Percentiles rank a stretch among this genome's conserved stretches.
Evolutionary conservation across 2,888 invertebrate genomes (phyloP).

Genomic region (Rhimphoctona megacephalus): DNA sequence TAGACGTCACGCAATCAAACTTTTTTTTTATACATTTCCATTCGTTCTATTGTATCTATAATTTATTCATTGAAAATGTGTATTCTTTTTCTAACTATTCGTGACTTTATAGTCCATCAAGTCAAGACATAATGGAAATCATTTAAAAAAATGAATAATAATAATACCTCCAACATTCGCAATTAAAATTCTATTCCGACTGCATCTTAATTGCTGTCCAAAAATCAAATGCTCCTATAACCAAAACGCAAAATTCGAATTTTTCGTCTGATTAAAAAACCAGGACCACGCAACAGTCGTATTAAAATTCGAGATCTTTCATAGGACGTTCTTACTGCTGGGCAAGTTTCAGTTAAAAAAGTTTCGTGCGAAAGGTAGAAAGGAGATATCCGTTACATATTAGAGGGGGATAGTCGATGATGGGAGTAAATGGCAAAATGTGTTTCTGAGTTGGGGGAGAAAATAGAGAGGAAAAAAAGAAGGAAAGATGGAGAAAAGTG

Average conservation of each 20-base stretch:
- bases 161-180: background rate
- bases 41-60: background rate
- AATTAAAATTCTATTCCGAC: background rate
- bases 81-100: background rate
- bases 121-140: background rate
- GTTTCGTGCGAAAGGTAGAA: slow-evolving; percentile 24
- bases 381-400: slow-evolving; percentile 36
- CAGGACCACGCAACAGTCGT: background rate
- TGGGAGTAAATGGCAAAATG: slow-evolving; percentile 46
- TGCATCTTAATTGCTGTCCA: background rate
- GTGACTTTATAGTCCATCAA: background rate
- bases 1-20: slow-evolving; percentile 27
- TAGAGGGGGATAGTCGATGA: slow-evolving; percentile 39
- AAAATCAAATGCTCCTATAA: background rate
- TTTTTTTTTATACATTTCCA: slow-evolving; percentile 4
- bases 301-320: background rate
- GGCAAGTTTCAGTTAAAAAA: slow-evolving; percentile 15
- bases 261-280: background rate
- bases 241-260: background rate
- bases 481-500: slow-evolving; percentile 27
- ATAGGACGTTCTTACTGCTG: background rate
- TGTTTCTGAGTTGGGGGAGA: background rate
- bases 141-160: background rate
- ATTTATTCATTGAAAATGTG: slow-evolving; percentile 15
- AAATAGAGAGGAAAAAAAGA: background rate